phyloP scores from a whole-genome alignment of 2,888 invertebrate species.

The Fragum fragum region DNA sequence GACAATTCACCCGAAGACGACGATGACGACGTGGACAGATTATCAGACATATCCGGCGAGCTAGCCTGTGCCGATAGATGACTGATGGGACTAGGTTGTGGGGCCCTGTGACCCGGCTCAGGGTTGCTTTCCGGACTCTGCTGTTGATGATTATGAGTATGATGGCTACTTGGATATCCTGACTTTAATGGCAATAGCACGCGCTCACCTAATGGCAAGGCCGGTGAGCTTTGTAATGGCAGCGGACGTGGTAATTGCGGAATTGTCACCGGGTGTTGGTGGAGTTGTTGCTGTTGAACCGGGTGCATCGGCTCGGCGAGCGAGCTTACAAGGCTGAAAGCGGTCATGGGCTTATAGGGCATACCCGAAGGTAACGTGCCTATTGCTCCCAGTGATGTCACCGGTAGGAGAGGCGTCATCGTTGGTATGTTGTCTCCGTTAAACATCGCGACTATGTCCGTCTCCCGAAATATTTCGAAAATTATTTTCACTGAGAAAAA shows the following conservation, averaged over 20 bases:
- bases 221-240: not conserved
- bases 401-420: constrained; percentile 20
- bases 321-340: constrained; percentile 45
- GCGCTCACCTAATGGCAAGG: too few species aligned
- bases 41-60: constrained; percentile 30
- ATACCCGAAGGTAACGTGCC: not conserved
- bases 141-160: not conserved
- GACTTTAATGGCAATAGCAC: not conserved
- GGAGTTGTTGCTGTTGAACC: not conserved
- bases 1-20: constrained; percentile 17
- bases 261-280: not conserved
- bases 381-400: constrained; percentile 3
- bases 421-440: not conserved
- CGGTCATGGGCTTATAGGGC: constrained; percentile 38
- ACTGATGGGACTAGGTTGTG: not conserved
- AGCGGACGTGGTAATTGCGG: constrained; percentile 9
- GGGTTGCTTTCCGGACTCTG: not conserved
- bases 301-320: constrained; percentile 50
- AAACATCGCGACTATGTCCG: constrained; percentile 10
- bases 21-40: constrained; percentile 37
- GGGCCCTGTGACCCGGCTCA: not conserved
- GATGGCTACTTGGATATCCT: constrained; percentile 1
- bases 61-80: not conserved
- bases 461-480: too few species aligned
- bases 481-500: not conserved